These are phyloP conservation scores for Porites divaricata DNA, from an alignment of 92 coral and sea anemone species.

Conservation along the genomic window DNA sequence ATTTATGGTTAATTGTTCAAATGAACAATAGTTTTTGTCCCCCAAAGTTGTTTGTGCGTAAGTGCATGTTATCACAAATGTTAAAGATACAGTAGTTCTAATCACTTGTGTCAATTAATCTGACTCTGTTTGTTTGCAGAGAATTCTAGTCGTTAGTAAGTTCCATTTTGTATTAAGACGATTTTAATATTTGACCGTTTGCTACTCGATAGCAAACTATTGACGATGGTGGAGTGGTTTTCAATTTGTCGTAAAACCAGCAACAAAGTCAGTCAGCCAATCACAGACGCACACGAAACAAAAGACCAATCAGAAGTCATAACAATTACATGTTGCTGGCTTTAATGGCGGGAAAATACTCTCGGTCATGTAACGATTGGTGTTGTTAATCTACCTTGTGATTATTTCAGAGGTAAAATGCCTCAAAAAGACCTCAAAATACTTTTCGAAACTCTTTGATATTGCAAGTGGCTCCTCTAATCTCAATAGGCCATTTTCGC, in stretches of 20 bases:
- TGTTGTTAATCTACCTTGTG: too few species aligned
- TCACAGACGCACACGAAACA: neutral
- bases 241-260: neutral
- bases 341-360: too few species aligned
- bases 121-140: neutral
- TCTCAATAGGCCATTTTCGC: too few species aligned
- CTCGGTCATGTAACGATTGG: too few species aligned
- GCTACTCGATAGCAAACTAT: neutral
- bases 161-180: neutral
- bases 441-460: too few species aligned
- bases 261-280: neutral
- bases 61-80: neutral
- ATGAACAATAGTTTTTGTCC: neutral
- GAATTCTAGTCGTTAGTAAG: neutral
- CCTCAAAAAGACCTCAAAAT: too few species aligned
- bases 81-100: neutral
- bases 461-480: too few species aligned
- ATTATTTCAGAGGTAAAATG: too few species aligned
- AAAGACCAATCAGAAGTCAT: neutral
- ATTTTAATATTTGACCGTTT: neutral
- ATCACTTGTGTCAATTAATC: neutral
- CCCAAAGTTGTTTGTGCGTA: neutral
- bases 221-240: neutral
- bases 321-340: too few species aligned
- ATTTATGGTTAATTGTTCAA: neutral